Evolutionary conservation across 2,888 invertebrate species (phyloP).

Genomic region (Polia nebulosa): DNA sequence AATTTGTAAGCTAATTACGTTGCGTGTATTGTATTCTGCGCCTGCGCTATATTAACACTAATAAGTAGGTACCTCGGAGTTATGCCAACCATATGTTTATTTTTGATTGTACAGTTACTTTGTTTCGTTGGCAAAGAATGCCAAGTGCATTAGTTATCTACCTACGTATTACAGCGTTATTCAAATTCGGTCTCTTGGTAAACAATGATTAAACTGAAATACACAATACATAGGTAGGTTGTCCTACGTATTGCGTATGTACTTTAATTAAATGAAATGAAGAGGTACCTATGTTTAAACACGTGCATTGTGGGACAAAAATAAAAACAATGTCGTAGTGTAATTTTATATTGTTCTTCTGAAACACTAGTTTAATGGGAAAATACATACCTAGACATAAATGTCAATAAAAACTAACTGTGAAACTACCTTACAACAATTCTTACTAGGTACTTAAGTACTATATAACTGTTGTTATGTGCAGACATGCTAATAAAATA

Average conservation of each 20-base stretch:
- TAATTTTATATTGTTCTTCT: background rate
- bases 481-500: constrained; percentile 37
- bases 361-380: background rate
- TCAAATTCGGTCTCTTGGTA: constrained; percentile 19
- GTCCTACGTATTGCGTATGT: background rate
- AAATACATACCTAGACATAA: too few species aligned
- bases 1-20: constrained; percentile 16
- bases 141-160: background rate
- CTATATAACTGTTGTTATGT: background rate
- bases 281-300: background rate
- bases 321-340: background rate
- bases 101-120: constrained; percentile 22
- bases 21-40: background rate
- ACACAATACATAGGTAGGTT: background rate
- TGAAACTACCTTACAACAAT: background rate
- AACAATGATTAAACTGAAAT: constrained; percentile 30
- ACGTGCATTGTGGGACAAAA: constrained; percentile 1
- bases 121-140: constrained; percentile 38
- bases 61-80: background rate
- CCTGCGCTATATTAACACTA: constrained; percentile 24
- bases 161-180: constrained; percentile 21
- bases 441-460: constrained; percentile 24
- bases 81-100: constrained; percentile 29
- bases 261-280: constrained; percentile 9
- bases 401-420: background rate